Base-by-base conservation (phyloP, 2,113 vertebrate genomes). In the Octodon degus region DNA sequence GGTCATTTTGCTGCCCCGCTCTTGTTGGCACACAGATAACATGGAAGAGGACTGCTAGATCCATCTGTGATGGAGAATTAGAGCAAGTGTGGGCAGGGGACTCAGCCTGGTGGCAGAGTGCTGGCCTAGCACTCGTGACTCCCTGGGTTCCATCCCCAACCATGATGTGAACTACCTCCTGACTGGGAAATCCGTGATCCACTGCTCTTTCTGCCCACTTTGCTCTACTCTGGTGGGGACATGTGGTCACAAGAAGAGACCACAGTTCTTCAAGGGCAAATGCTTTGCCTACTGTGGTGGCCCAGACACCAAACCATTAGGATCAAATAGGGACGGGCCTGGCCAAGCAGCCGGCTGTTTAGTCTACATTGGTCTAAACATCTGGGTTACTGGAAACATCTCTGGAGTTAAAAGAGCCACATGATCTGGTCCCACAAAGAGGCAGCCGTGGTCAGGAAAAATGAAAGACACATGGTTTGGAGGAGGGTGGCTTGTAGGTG, bases 351-450 rank as follows among this genome's bases (percentile, higher is more conserved):
- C 77, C 0, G 0, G 2, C 19, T 86, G 87, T 92, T 95, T 80
- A 70, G 96, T 91, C 94, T 93, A 53, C 50, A 34, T 22, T 19
- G 14, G 84, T 55, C 68, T 63, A 27, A 76, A 86, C 87, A 13
- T 88, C 89, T 86, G 87, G 40, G 62, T 2, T 60, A 53, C 1
- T 27, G 80, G 83, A 87, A 84, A 86, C 65, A 37, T 55, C 82
- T 82, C 16, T 7, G 55, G 62, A 50, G 80, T n/a, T 32, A 30
- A 82, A 16, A 1, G 24, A 77, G 53, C 50, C 76, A 40, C 0
- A 2, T 47, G 89, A 72, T 25, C 34, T 37, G 32, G 62, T 60
- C 91, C 68, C 50, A 0, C 0, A 1, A 8, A 24, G 77, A 67
- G 30, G 13, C 12, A n/a, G 84, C 67, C 58, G 30, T 6, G 34